Evolutionary conservation across 2,888 invertebrate genomes (phyloP), one percentile per base, ranked within the genome.

Genomic region (Helicoverpa assulta): DNA sequence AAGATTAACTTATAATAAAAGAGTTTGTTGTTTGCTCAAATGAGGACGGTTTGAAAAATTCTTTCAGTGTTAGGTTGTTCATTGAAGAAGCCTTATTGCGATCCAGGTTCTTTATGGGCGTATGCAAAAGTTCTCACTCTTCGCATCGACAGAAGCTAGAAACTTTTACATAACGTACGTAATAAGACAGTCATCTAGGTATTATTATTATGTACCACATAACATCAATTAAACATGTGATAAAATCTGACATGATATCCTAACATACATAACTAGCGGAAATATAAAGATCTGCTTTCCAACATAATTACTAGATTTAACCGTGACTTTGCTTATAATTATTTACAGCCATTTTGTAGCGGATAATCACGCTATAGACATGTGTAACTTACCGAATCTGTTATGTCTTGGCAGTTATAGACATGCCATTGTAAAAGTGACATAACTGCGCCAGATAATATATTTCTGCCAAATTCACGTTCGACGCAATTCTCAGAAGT

Each of bases 191-290:
- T 26, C 26, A 26, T 26, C 26, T 26, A 26, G 26, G 26, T 26
- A 26, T 26, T 26, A 26, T 26, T 26, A 26, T 26, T 26, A 26
- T 26, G 26, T n/a, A 40, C n/a, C 19, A 40, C n/a, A 50, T 37
- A 40, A 51, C 67, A 53, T 21, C 10, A 51, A 51, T 70, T 16
- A 68, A 29, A 33, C 1, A 52, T 8, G 18, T 19, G 40, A 52
- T 70, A 16, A 52, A 18, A 71, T 59, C 68, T 33, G 33, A 16
- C 14, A 37, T 53, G 21, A 53, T 16, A 16, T 4, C 8, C 6
- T 29, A 40, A 70, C 14, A n/a, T 52, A 40, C 18, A 21, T 43
- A 53, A 18, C 33, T 18, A 33, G 16, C 52, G 10, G 71, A 33
- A 40, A 57, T 52, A 0, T 19, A 19, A 7, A n/a, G 6, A 51